Conservation (phyloP, 1,140 invertebrate genomes). For the Cataglyphis hispanica region DNA sequence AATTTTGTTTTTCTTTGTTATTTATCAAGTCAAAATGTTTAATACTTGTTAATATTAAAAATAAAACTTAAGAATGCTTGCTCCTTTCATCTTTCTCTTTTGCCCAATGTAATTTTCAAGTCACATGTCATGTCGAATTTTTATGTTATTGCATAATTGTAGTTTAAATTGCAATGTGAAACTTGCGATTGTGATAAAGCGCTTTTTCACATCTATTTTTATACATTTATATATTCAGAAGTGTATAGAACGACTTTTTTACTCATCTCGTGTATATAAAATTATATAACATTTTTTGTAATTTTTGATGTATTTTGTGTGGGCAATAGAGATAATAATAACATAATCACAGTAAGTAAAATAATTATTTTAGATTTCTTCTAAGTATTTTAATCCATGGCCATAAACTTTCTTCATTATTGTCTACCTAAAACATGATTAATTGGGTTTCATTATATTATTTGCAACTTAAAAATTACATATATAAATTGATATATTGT, state of each 20-base stretch:
- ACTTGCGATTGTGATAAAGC: no score
- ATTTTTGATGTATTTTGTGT: not conserved
- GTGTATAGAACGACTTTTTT: not conserved
- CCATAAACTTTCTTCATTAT: not conserved
- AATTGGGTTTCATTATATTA: not conserved
- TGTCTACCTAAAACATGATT: slow-evolving; percentile 1
- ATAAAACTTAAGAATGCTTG: no score
- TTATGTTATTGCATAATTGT: slow-evolving; percentile 2
- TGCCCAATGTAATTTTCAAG: not conserved
- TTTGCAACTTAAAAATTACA: not conserved
- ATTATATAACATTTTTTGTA: not conserved
- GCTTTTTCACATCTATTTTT: not conserved
- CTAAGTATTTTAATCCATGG: not conserved
- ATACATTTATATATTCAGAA: not conserved
- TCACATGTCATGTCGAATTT: not conserved
- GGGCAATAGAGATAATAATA: not conserved
- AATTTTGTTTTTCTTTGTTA: slow-evolving; percentile 12
- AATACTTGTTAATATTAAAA: not conserved
- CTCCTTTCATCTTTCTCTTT: not conserved
- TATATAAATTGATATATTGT: not conserved
- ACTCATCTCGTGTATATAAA: not conserved
- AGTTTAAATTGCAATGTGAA: slow-evolving; percentile 10
- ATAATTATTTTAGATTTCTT: not conserved
- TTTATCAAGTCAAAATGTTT: slow-evolving; percentile 8
- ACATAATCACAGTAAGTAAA: not conserved